Base-by-base conservation (phyloP, 2,888 invertebrate genomes). In the Aphodius sticticus region DNA sequence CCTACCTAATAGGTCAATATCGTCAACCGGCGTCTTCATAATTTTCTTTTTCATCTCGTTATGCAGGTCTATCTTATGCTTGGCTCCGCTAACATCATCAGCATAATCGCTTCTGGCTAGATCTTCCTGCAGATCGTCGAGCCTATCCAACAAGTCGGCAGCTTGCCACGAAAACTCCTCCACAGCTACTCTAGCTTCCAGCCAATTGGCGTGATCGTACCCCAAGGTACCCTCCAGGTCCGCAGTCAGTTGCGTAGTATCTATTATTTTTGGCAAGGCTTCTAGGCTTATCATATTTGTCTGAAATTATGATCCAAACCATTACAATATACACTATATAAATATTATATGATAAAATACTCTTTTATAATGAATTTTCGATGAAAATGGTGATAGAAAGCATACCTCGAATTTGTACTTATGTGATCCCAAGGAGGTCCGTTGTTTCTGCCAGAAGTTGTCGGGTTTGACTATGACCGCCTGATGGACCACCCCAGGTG, bases 371-470 rank as follows among this genome's bases (percentile, higher is more conserved):
- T 81, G 82, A 82, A 82, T 82, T 75, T 74, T 35, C 14, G 6
- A 6, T 0, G 7, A 69, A 53, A 16, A 69, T 15, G 71, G 53
- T 0, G 9, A 14, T 15, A 70, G n/a, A 7, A 15, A 53, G 16
- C 70, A 90, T 90, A 97, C 97, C 94, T 99, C 99, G 92, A 99
- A 99, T 92, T 98, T 98, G 92, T 98, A 99, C 92, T 99, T 99
- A 90, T 98, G 96, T 90, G 97, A 97, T 87, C 97, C 97, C 87
- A 99, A 93, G 84, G 97, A 97, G 85, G 98, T 98, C 88, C 98
- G 95, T 91, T 99, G 99, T 91, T 99, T 99, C 91, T 99, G 99
- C 99, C 99, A 99, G 92, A 99, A 99, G 89, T 98, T 99, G 88
- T 99, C 99, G 84, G 99, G 98, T 91, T 99, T 99, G 86, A 99